Base-by-base conservation (phyloP, 2,113 vertebrate genomes). In the Sitta europaea region DNA sequence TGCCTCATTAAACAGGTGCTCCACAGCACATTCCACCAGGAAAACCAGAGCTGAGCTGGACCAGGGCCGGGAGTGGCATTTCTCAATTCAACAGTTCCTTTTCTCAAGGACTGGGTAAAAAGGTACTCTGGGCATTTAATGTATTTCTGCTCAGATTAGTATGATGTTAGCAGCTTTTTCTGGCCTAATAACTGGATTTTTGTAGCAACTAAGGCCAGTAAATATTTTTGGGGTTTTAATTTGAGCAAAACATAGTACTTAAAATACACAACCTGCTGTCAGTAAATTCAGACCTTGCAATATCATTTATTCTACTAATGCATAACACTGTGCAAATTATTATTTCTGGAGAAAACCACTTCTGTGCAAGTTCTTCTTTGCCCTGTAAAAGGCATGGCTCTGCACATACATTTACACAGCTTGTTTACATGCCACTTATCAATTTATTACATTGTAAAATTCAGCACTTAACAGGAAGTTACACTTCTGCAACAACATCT, bases 401-500 rank as follows among this genome's bases (percentile, higher is more conserved):
- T 71, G 47, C 63, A 38, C 27, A 5, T 57, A 2, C 72, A 88
- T 73, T 93, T 94, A 70, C 82, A 53, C 91, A 90, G 93, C 88
- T 89, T 94, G 57, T 92, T 94, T 92, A 93, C 59, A 31, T 51
- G 67, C 45, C 16, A 36, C 29, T 72, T 38, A 75, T 85, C 66
- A 62, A 58, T 89, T 91, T 82, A 84, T 72, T 43, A 65, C 83
- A 71, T 43, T 86, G 80, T 89, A 67, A 89, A 92, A 91, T n/a
- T 36, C 40, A 65, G 35, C 48, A 65, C 84, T 82, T 89, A 74
- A 48, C 45, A 92, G 48, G 40, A 93, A 94, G 63, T 58, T 62
- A 62, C 22, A 48, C 82, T 89, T 86, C 76, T 87, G 45, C 48
- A 85, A 61, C 50, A 43, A 28, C 20, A 33, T 50, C 45, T 73